These are phyloP conservation scores for Astreopora myriophthalma DNA, from an alignment of 64 coral and sea anemone species.

Conservation along the genomic window DNA sequence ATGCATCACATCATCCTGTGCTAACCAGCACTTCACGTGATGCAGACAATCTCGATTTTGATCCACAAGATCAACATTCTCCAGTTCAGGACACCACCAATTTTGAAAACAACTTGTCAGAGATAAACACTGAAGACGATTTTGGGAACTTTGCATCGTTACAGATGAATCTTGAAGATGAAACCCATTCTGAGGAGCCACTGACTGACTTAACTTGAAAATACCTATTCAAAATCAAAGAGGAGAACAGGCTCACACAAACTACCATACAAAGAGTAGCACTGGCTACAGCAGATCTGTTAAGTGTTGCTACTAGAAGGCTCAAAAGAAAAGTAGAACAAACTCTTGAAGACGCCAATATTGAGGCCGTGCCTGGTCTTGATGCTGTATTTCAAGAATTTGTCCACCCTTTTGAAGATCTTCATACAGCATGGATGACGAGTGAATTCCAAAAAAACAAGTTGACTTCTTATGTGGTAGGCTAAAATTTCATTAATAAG, in stretches of 20 bases:
- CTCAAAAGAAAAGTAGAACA: background rate
- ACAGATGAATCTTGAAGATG: no score
- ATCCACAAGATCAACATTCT: no score
- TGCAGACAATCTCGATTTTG: no score
- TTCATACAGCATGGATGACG: background rate
- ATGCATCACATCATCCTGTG: background rate
- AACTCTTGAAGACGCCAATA: background rate
- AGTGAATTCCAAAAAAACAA: background rate
- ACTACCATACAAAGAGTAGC: background rate
- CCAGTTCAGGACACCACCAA: background rate
- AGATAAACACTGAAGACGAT: no score
- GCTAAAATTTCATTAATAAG: background rate
- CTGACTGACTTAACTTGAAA: no score
- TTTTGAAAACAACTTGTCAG: no score
- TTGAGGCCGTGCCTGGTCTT: background rate
- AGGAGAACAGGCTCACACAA: no score
- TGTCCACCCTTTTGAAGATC: background rate
- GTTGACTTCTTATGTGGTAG: background rate
- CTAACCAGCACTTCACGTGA: no score
- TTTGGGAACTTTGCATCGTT: no score
- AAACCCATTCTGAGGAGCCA: no score
- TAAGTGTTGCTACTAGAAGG: background rate
- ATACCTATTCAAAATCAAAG: no score
- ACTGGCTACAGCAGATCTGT: background rate
- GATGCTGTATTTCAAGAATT: background rate